A percentile compares a stretch with the other conserved stretches of the same genome.
phyloP scores from a whole-genome alignment of 1,140 invertebrate genomes.

The Drosophila cardini region DNA sequence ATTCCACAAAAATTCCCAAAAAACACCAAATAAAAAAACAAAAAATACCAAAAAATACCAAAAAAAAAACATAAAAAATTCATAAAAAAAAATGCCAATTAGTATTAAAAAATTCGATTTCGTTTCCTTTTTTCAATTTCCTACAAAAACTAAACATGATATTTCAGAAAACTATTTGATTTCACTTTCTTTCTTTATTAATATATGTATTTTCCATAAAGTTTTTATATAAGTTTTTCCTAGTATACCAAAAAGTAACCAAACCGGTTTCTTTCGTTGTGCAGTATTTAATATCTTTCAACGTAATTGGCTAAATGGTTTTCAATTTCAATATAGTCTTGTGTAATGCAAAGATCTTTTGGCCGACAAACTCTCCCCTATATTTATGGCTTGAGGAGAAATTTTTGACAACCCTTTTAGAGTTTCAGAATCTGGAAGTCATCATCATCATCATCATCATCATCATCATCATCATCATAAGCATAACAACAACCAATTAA shows the following conservation, averaged over 20 bases:
- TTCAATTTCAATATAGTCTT: slow-evolving; percentile 33
- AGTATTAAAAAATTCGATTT: no score
- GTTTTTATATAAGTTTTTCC: background rate
- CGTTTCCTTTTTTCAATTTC: no score
- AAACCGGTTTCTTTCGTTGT: slow-evolving; percentile 3
- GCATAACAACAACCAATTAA: slow-evolving; percentile 76
- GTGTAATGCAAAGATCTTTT: slow-evolving; percentile 36
- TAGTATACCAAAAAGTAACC: background rate
- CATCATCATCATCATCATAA: slow-evolving; percentile 8
- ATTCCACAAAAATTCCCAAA: no score
- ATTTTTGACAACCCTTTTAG: slow-evolving; percentile 64
- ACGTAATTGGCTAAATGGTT: slow-evolving; percentile 55
- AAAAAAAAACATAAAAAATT: no score
- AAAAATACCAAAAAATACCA: no score
- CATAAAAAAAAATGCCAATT: no score
- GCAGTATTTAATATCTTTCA: slow-evolving; percentile 20
- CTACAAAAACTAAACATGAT: no score
- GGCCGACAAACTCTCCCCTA: slow-evolving; percentile 47
- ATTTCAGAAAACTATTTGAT: background rate
- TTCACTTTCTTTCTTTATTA: background rate
- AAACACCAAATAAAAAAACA: no score
- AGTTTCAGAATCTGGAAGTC: slow-evolving; percentile 37
- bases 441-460: slow-evolving; percentile 13
- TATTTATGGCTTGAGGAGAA: slow-evolving; percentile 12
- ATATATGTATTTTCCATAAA: background rate